These are phyloP conservation scores for Heliconius melpomene DNA, from an alignment of 1,140 invertebrate species.

Conservation along the genomic window DNA sequence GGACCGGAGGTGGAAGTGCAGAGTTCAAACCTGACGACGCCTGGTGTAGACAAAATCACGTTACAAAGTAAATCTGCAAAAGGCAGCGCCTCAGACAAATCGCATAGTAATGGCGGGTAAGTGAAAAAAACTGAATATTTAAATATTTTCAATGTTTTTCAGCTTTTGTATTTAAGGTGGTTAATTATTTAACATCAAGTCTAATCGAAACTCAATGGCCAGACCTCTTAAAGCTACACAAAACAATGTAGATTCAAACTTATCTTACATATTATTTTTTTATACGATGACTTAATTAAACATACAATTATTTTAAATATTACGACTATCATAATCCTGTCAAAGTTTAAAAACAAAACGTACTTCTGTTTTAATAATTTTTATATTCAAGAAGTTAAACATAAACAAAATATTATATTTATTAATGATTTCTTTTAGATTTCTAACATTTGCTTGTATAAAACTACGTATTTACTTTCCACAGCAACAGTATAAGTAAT, in stretches of 20 bases:
- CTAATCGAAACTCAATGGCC: no score
- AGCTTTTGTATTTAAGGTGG: background rate
- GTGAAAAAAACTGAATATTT: slow-evolving; percentile 33
- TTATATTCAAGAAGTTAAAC: no score
- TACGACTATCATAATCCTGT: no score
- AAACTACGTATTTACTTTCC: background rate
- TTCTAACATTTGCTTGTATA: background rate
- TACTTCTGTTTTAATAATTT: no score
- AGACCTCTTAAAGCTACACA: no score
- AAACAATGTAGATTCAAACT: no score
- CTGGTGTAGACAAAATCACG: slow-evolving; percentile 55
- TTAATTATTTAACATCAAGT: no score
- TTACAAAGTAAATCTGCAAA: slow-evolving; percentile 56
- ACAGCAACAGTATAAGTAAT: background rate
- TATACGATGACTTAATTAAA: no score
- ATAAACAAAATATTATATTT: background rate
- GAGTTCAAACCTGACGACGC: slow-evolving; percentile 75
- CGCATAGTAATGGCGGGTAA: slow-evolving; percentile 76
- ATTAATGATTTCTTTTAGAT: background rate
- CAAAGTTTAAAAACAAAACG: no score
- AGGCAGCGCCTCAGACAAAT: slow-evolving; percentile 65
- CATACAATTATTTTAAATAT: no score
- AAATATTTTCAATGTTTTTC: background rate
- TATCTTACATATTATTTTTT: no score
- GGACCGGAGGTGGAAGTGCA: slow-evolving; percentile 77